Evolutionary conservation across 2,888 invertebrate species (phyloP).

Genomic region (Ctena decussata): DNA sequence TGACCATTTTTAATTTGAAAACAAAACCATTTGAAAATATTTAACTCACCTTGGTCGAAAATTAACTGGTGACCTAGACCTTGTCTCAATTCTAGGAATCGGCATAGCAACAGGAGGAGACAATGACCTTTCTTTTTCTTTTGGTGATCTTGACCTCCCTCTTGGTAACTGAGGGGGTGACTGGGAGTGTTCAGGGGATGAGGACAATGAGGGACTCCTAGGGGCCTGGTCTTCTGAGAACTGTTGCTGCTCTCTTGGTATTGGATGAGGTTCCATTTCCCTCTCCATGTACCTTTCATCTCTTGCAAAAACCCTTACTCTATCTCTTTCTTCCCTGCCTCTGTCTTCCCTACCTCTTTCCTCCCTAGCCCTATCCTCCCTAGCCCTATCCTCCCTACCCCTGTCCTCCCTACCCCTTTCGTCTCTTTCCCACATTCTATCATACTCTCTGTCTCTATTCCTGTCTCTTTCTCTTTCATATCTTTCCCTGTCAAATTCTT

Average conservation of each 20-base stretch:
- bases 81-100: conserved; percentile 2
- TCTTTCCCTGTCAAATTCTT: background rate
- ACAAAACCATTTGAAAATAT: too few species aligned
- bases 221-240: conserved; percentile 63
- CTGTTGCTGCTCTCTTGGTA: background rate
- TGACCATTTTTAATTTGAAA: too few species aligned
- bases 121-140: background rate
- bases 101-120: background rate
- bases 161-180: background rate
- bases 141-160: background rate
- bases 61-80: background rate
- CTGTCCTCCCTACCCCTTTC: conserved; percentile 21
- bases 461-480: conserved; percentile 39
- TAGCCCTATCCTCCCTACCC: conserved; percentile 44
- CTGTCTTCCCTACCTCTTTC: conserved; percentile 25
- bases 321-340: conserved; percentile 37
- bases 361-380: conserved; percentile 41
- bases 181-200: conserved; percentile 1
- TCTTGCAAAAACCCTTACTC: conserved; percentile 14
- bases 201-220: conserved; percentile 65
- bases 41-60: background rate
- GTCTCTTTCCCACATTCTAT: conserved; percentile 40
- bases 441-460: conserved; percentile 45
- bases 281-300: conserved; percentile 12
- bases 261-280: conserved; percentile 17